Conservation (phyloP, 2,797 vertebrate species). For the Malacoraja senta region DNA sequence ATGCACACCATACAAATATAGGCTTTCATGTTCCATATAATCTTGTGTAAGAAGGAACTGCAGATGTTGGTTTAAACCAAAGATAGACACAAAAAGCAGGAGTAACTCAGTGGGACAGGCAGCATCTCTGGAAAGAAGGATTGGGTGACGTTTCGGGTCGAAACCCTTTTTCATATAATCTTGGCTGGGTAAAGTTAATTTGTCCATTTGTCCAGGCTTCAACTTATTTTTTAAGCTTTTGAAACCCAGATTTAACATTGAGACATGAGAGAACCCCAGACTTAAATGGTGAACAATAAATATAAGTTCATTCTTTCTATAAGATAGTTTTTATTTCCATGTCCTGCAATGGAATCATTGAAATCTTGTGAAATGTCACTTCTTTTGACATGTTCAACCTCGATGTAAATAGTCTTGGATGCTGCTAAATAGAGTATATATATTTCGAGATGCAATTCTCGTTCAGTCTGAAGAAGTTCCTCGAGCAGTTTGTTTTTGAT, state of each 20-base stretch:
- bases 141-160: too few species aligned
- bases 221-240: neutral
- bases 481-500: too few species aligned
- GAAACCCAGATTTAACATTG: neutral
- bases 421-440: neutral
- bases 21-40: neutral
- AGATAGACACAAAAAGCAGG: too few species aligned
- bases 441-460: neutral
- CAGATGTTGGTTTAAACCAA: too few species aligned
- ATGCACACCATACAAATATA: neutral
- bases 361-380: neutral
- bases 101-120: too few species aligned
- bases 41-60: too few species aligned
- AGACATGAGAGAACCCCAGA: neutral
- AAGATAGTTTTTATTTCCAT: neutral
- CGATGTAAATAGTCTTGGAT: neutral
- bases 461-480: too few species aligned
- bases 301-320: too few species aligned
- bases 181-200: neutral
- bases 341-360: neutral
- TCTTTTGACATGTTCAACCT: neutral
- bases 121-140: too few species aligned
- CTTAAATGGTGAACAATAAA: neutral
- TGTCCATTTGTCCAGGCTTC: neutral
- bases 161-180: too few species aligned